These are phyloP conservation scores for Drosophila antonietae DNA, from an alignment of 2,888 invertebrate species.

Conservation along the genomic window DNA sequence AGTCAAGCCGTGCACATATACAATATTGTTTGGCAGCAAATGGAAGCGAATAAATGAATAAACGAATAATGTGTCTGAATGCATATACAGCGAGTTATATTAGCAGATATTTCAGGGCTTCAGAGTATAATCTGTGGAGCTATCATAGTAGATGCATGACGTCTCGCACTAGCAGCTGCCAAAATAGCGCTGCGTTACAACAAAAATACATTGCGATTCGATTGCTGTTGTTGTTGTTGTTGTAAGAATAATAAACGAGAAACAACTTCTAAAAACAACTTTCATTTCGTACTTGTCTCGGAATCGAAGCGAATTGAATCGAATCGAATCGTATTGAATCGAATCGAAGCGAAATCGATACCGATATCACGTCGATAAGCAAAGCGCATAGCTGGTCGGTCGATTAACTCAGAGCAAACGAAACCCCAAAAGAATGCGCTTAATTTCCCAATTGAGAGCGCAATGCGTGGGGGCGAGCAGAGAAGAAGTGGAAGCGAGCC, in stretches of 20 bases:
- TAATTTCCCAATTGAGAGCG: constrained; percentile 56
- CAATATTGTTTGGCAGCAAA: constrained; percentile 65
- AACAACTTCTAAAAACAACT: constrained; percentile 78
- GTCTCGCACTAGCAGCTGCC: constrained; percentile 61
- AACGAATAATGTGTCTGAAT: constrained; percentile 2
- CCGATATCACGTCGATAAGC: constrained; percentile 14
- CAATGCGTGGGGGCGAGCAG: constrained; percentile 20
- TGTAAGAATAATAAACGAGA: constrained; percentile 71
- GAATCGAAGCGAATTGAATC: constrained; percentile 13
- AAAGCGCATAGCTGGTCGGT: constrained; percentile 14
- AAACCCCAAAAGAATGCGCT: constrained; percentile 59
- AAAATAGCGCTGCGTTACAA: constrained; percentile 65
- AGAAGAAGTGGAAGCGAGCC: constrained; percentile 23
- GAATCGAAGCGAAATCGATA: constrained; percentile 13
- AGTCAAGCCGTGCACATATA: constrained; percentile 62
- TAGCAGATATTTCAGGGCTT: constrained; percentile 8
- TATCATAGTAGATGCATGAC: constrained; percentile 53
- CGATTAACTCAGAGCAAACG: constrained; percentile 20
- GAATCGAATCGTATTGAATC: not conserved
- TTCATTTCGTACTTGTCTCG: constrained; percentile 70
- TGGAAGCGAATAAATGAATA: constrained; percentile 54
- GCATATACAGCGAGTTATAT: constrained; percentile 6
- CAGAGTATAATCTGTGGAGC: constrained; percentile 33
- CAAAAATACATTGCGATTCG: constrained; percentile 39
- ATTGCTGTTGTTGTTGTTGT: too few relatives aligned